phyloP scores from a whole-genome alignment of 2,113 vertebrate species.

The Dascyllus trimaculatus region DNA sequence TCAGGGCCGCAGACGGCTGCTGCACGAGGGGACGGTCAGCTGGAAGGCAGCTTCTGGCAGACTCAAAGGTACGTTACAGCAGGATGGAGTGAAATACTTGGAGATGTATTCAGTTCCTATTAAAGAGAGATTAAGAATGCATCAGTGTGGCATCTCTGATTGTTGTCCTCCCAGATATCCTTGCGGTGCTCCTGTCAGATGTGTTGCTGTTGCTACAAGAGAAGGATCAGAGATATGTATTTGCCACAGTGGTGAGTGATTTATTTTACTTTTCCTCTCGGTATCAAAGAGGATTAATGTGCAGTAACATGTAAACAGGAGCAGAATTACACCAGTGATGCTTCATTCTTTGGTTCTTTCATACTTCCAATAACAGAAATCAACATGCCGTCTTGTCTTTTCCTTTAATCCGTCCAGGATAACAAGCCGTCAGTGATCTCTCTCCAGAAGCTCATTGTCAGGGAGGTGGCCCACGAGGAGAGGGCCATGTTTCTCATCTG shows the following conservation, averaged over 20 bases:
- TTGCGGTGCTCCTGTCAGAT: slow-evolving; percentile 93
- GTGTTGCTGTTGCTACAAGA: slow-evolving; percentile 94
- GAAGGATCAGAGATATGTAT: slow-evolving; percentile 95
- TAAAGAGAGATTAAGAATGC: background rate
- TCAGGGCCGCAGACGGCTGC: slow-evolving; percentile 82
- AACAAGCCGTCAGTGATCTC: slow-evolving; percentile 94
- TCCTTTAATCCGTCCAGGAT: slow-evolving; percentile 83
- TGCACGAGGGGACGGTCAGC: slow-evolving; percentile 90
- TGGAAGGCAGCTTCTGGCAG: slow-evolving; percentile 94
- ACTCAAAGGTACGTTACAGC: slow-evolving; percentile 88
- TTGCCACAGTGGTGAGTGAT: slow-evolving; percentile 92
- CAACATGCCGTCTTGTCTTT: background rate
- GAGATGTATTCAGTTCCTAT: background rate
- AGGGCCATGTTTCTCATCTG: slow-evolving; percentile 98
- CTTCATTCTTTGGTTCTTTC: background rate
- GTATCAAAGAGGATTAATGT: background rate
- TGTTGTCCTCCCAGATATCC: slow-evolving; percentile 85
- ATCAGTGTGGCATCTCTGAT: background rate
- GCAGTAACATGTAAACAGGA: background rate
- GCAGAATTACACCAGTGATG: background rate
- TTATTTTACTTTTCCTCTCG: background rate
- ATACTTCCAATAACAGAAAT: background rate
- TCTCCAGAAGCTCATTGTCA: slow-evolving; percentile 94
- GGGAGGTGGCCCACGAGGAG: slow-evolving; percentile 97
- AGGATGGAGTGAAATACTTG: background rate